Base-by-base conservation (phyloP, 2,797 vertebrate genomes). In the Hippoglossus hippoglossus region DNA sequence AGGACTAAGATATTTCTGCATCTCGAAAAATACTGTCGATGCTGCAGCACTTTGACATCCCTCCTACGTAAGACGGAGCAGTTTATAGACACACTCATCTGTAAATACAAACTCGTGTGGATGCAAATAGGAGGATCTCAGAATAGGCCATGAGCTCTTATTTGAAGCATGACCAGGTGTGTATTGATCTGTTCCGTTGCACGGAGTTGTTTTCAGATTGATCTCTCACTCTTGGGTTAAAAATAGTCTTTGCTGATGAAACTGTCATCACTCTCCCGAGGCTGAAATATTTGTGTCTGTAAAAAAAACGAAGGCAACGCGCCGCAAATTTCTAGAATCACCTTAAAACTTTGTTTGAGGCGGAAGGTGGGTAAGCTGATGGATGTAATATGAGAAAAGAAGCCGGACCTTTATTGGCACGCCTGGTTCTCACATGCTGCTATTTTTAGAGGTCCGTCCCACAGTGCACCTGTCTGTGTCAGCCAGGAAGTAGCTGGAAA, bases 401-500 rank as follows among this genome's bases (percentile, higher is more conserved):
- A 71, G 59, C 52, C 51, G 74, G 54, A 68, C 1, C 12, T 53
- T 71, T 62, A 73, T 63, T 76, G 63, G 63, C 77, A 78, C 49
- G 56, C 36, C 66, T 67, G 46, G 80, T 67, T 87, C 79, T 73
- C 65, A 69, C 76, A 26, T 50, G 67, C 60, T 56, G 79, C 78
- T 94, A 92, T 93, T 92, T 93, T 84, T 81, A 80, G 86, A 59
- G 6, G 19, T 47, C 52, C 49, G 56, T 88, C 89, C 85, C 82
- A 74, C 81, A 16, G 79, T 80, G 90, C 80, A 88, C 87, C 88
- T 87, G 84, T 73, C 76, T 81, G 85, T 76, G 85, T 93, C 85
- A 91, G 88, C 83, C 82, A 89, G 88, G 88, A 92, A 84, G 87
- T 85, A 25, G 80, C 73, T 76, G 71, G 52, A 69, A 86, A 70